A percentile compares a stretch with the other conserved stretches of the same genome.
These are phyloP conservation scores for Lydus trimaculatus DNA, from an alignment of 2,888 invertebrate genomes.

Conservation along the genomic window DNA sequence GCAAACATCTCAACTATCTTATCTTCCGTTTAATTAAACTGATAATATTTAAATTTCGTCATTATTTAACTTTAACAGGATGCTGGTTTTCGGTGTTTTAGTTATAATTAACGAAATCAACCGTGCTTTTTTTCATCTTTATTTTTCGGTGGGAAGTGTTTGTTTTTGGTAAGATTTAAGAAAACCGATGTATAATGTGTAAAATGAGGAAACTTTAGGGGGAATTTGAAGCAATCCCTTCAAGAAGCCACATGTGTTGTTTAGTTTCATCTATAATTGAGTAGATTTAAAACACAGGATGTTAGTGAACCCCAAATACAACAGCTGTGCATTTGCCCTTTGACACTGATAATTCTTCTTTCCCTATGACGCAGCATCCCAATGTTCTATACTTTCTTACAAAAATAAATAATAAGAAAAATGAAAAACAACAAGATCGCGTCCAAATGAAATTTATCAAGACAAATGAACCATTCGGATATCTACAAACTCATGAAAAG, in stretches of 20 bases:
- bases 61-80: not conserved
- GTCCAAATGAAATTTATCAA: not conserved
- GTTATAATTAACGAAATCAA: too few relatives aligned
- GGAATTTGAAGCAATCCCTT: conserved; percentile 5
- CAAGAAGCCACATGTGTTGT: conserved; percentile 24
- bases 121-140: too few relatives aligned
- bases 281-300: conserved; percentile 28
- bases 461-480: not conserved
- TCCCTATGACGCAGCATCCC: not conserved
- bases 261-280: conserved; percentile 23
- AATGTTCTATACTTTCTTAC: not conserved
- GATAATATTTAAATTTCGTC: not conserved
- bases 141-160: not conserved
- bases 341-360: conserved; percentile 1
- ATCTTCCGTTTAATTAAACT: not conserved
- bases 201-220: not conserved
- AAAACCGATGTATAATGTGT: too few relatives aligned
- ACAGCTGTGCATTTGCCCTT: not conserved
- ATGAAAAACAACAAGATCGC: too few relatives aligned
- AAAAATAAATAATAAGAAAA: not conserved
- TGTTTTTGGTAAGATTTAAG: not conserved
- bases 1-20: not conserved
- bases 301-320: conserved; percentile 10
- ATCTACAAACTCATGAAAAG: not conserved
- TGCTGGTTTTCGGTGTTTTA: not conserved